These are phyloP conservation scores for Umimayanthus chanpuru DNA, from an alignment of 92 coral and sea anemone genomes.

Conservation along the genomic window DNA sequence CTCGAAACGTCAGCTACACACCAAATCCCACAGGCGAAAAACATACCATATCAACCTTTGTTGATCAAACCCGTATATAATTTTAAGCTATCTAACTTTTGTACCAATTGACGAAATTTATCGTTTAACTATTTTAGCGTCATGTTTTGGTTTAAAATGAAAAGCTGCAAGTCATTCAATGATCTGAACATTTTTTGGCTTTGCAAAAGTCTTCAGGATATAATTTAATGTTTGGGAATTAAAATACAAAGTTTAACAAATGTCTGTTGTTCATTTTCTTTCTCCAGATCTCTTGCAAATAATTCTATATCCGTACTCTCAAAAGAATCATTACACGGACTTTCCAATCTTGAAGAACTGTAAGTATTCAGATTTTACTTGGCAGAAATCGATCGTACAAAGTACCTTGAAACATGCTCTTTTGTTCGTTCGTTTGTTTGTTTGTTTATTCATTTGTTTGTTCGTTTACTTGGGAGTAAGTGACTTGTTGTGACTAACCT, in stretches of 20 bases:
- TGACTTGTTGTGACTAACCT: too few relatives aligned
- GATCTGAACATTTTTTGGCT: neutral
- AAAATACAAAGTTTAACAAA: neutral
- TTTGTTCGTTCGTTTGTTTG: neutral
- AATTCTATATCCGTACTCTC: conserved; percentile 73
- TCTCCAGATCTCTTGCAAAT: conserved; percentile 82
- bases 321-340: conserved; percentile 76
- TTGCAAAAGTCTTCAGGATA: neutral
- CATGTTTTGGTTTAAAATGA: too few relatives aligned
- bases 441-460: too few relatives aligned
- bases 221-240: neutral
- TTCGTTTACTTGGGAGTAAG: too few relatives aligned
- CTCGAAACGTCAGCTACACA: too few relatives aligned
- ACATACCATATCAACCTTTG: too few relatives aligned
- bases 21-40: too few relatives aligned
- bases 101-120: neutral
- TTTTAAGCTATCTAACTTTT: neutral
- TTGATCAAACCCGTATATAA: too few relatives aligned
- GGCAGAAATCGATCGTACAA: neutral
- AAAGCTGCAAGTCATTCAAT: too few relatives aligned
- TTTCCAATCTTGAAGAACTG: conserved; percentile 77
- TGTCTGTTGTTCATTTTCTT: conserved; percentile 5
- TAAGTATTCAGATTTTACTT: conserved; percentile 44
- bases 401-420: neutral
- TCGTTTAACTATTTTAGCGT: too few relatives aligned